Evolutionary conservation across 2,797 vertebrate genomes (phyloP), one percentile per base, ranked within the genome.

Genomic region (Hoplostethus mediterraneus): DNA sequence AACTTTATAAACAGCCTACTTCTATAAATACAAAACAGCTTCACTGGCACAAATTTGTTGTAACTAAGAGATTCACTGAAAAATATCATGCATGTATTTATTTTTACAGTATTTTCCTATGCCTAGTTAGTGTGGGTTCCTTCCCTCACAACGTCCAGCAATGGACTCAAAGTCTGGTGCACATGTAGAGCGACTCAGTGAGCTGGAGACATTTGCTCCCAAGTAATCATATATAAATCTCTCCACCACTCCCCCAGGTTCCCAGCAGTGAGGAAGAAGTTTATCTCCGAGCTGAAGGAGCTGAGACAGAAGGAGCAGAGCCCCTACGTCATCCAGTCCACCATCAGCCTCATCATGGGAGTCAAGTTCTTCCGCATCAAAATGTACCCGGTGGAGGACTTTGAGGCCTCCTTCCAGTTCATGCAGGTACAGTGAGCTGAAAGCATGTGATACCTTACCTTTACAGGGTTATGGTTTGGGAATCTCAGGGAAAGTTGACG

Each of bases 361-460:
- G 97, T 99, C 94, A 99, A 99, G 89, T 99, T 99, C 91, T 99
- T 99, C 82, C 96, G 98, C 68, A 97, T 99, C 84, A 99, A 99
- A 93, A 99, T 99, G 98, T 99, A 99, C 90, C 98, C 98, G 0
- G 98, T 99, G 90, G 98, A 99, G 81, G 98, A 99, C 92, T 99
- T 99, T 48, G 98, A 99, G 90, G 98, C 98, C 28, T 99, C 98
- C 73, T 97, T 99, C 91, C 98, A 97, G 94, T 99, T 99, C 87
- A 99, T 99, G 98, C 98, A 99, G 98, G 98, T 98, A 93, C 59
- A 36, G 47, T n/a, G 17, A 60, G 33, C 61, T 54, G 11, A 54
- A 13, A 57, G 30, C 16, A 14, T 58, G 17, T 36, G 3, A 9
- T 38, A 3, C 30, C 51, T 21, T 14, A 14, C 47, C 56, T 42